Percentiles rank a stretch among this genome's conserved stretches.
Evolutionary conservation across 2,797 vertebrate species (phyloP).

Genomic region (Okamejei kenojei): DNA sequence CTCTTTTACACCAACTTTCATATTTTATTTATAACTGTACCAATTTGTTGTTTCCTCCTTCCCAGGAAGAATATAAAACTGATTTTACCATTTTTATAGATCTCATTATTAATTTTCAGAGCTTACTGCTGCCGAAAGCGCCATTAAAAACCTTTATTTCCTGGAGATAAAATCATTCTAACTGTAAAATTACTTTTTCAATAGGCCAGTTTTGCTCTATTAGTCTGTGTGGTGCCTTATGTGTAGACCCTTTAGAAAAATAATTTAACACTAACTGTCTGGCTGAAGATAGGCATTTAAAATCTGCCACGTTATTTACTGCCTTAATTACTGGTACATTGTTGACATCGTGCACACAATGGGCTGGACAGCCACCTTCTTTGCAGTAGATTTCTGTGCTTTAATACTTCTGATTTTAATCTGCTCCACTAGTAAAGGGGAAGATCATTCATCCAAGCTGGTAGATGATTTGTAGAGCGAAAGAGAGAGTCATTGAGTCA

Average conservation of each 20-base stretch:
- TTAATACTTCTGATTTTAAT: neutral
- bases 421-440: neutral
- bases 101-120: conserved; percentile 25
- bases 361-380: too few species aligned
- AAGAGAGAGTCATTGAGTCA: too few species aligned
- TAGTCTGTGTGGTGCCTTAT: neutral
- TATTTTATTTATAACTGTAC: neutral
- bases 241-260: neutral
- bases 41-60: neutral
- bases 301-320: neutral
- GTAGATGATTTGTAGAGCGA: neutral
- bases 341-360: too few species aligned
- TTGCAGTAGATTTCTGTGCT: too few species aligned
- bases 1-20: neutral
- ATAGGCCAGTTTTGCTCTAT: neutral
- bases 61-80: neutral
- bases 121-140: neutral
- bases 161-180: neutral
- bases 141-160: conserved; percentile 12
- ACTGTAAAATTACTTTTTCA: conserved; percentile 4
- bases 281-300: neutral
- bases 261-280: neutral
- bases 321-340: too few species aligned
- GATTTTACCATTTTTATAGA: neutral
- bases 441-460: neutral